Base-by-base conservation (phyloP, 2,113 vertebrate genomes). In the Brachirus orientalis region DNA sequence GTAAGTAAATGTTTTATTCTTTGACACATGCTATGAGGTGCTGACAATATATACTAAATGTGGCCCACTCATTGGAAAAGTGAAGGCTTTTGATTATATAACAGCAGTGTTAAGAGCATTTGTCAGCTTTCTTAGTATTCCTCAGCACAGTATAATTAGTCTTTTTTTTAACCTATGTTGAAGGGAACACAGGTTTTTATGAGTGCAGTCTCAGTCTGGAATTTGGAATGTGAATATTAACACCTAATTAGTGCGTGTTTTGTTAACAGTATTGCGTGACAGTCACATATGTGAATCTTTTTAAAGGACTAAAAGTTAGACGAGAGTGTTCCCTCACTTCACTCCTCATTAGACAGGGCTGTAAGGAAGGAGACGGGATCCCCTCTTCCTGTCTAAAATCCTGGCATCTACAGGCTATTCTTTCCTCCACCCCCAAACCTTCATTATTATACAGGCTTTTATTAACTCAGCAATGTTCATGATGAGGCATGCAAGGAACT, bases 341-440 rank as follows among this genome's bases (percentile, higher is more conserved):
- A 11, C 78, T 80, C 68, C 81, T 79, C 78, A 63, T 69, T 68
- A 69, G 78, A 44, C 61, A 13, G 37, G 14, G 51, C 59, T 81
- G 65, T 57, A 36, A 75, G 82, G 80, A 88, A 84, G 79, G 72
- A 88, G 85, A 80, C 85, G 87, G 89, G 86, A 89, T 89, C 80
- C 83, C 80, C 79, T 83, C 58, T 88, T 93, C 90, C 89, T 86
- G 85, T 89, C 77, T 83, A 12, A 45, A 58, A 62, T 56, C 41
- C 63, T 64, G 70, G 78, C 72, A 69, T 76, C 22, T 68, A 17
- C 22, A 22, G 75, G 63, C 63, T 9, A 40, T 72, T 82, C 66
- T 85, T 80, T 82, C 83, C 58, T 74, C 48, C 38, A 73, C 60
- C 46, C 37, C 48, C 28, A 48, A 10, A 13, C 68, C 28, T 73